Conservation (phyloP, 2,113 vertebrate species). For the Chascanopsetta lugubris region DNA sequence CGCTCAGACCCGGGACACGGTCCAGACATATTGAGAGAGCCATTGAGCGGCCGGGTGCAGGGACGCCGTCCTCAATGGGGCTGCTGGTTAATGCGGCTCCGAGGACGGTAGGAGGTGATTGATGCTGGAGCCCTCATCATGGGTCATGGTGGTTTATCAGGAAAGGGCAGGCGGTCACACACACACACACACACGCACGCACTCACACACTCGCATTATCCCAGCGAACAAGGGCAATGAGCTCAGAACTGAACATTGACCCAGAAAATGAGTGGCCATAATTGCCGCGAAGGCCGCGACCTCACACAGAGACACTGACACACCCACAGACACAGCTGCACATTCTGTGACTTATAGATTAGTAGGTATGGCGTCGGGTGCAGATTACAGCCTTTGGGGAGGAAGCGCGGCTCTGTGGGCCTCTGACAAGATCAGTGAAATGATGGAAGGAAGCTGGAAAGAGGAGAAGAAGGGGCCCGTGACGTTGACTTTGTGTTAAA, state of each 20-base stretch:
- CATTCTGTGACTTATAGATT: conserved; percentile 42
- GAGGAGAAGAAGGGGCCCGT: background rate
- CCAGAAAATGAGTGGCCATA: conserved; percentile 35
- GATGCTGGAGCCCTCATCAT: conserved; percentile 58
- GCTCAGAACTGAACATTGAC: conserved; percentile 49
- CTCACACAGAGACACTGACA: conserved; percentile 23
- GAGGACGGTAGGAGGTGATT: conserved; percentile 45
- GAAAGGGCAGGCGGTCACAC: conserved; percentile 24
- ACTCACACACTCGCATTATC: background rate
- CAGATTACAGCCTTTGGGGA: conserved; percentile 32
- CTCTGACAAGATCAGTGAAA: conserved; percentile 17
- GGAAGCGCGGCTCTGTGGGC: conserved; percentile 6
- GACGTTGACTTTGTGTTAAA: too few relatives aligned
- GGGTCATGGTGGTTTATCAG: conserved; percentile 42
- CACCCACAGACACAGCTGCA: conserved; percentile 39
- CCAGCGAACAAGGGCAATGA: conserved; percentile 38
- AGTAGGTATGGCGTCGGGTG: conserved; percentile 19
- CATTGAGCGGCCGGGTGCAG: conserved; percentile 19
- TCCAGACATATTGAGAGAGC: conserved; percentile 45
- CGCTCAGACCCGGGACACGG: conserved; percentile 21
- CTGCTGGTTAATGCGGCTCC: conserved; percentile 24
- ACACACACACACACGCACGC: too few relatives aligned
- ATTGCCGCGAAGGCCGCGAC: conserved; percentile 10
- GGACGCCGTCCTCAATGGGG: conserved; percentile 24
- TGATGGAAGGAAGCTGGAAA: background rate